Evolutionary conservation across 2,113 vertebrate species (phyloP).

Genomic region (Brienomyrus brachyistius): DNA sequence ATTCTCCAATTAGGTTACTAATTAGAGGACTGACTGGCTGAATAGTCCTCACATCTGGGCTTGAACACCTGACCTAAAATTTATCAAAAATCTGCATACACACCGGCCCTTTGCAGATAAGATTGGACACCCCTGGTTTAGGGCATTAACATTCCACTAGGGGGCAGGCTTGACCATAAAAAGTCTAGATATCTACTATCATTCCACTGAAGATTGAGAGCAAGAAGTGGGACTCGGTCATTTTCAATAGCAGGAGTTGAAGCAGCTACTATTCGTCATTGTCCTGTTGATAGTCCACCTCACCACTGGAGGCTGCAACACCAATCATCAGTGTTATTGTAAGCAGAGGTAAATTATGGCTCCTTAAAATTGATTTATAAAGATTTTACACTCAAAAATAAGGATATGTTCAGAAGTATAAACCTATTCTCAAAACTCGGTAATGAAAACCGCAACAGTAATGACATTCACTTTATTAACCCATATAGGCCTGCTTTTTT

Average conservation of each 20-base stretch:
- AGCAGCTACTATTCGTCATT: background rate
- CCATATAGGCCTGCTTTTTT: background rate
- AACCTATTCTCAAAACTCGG: background rate
- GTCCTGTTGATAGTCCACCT: background rate
- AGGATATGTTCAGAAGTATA: background rate
- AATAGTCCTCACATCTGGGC: no score
- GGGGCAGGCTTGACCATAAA: slow-evolving; percentile 10
- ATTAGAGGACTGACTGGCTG: no score
- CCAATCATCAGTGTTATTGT: background rate
- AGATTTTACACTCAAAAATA: background rate
- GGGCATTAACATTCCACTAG: background rate
- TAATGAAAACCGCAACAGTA: background rate
- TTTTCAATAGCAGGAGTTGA: background rate
- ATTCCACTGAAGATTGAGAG: background rate
- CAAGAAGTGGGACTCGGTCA: background rate
- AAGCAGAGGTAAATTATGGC: background rate
- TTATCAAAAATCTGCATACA: no score
- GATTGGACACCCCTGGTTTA: no score
- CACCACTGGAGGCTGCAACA: background rate
- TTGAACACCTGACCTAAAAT: no score
- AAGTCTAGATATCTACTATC: background rate
- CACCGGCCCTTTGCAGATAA: no score
- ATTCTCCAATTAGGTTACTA: no score
- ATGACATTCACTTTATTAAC: background rate
- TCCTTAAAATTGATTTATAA: background rate